These are phyloP conservation scores for Glossophaga mutica DNA, from an alignment of 2,797 vertebrate genomes.

Conservation along the genomic window DNA sequence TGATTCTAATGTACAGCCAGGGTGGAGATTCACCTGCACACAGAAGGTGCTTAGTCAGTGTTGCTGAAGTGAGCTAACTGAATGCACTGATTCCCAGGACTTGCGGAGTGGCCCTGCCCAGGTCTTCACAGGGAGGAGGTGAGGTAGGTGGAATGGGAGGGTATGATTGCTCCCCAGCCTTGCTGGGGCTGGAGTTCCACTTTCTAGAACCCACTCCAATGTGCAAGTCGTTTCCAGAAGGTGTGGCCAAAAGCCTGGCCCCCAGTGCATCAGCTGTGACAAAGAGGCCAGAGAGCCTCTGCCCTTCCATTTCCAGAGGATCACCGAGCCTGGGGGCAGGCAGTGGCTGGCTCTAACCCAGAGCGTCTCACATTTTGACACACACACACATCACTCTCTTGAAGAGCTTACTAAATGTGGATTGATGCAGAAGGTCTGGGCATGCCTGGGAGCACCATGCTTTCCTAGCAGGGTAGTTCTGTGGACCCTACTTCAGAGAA, in stretches of 20 bases:
- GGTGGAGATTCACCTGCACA: not conserved
- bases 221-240: not conserved
- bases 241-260: not conserved
- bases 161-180: rapidly evolving
- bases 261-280: not conserved
- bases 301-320: not conserved
- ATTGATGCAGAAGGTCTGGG: not conserved
- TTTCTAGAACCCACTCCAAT: not conserved
- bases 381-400: rapidly evolving
- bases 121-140: not conserved
- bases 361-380: not conserved
- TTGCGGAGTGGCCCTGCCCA: not conserved
- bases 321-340: not conserved
- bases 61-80: not conserved
- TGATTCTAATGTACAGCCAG: not conserved
- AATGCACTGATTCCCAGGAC: not conserved
- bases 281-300: not conserved
- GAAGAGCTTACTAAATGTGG: not conserved
- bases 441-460: not conserved
- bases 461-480: not conserved
- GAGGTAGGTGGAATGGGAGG: not conserved
- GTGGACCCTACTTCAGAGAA: not conserved
- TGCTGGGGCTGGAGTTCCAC: not conserved
- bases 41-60: not conserved
- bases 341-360: not conserved